phyloP scores from a whole-genome alignment of 2,888 invertebrate species.

The Noctua comes region DNA sequence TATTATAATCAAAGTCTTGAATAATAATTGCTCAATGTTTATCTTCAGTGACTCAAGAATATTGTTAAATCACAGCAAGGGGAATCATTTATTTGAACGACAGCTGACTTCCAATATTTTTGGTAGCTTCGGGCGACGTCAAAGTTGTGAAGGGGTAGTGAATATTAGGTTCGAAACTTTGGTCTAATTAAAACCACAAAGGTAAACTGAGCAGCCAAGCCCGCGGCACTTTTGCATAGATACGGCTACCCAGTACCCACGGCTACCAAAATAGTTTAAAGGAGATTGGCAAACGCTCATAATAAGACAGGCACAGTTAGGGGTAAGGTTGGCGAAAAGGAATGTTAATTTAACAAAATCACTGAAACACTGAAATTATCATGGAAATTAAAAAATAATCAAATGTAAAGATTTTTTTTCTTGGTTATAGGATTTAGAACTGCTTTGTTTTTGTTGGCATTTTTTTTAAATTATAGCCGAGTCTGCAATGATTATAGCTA shows the following conservation, averaged over 20 bases:
- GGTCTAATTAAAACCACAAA: slow-evolving; percentile 8
- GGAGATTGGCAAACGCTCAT: too few relatives aligned
- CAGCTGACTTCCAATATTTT: slow-evolving; percentile 4
- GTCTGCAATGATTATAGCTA: too few relatives aligned
- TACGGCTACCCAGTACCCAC: not conserved
- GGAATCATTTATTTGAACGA: not conserved
- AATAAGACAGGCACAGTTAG: too few relatives aligned
- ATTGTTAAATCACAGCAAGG: not conserved
- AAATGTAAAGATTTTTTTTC: too few relatives aligned
- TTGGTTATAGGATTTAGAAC: too few relatives aligned
- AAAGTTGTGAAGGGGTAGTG: not conserved
- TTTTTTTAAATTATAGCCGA: too few relatives aligned
- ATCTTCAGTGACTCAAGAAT: not conserved
- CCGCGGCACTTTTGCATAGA: not conserved
- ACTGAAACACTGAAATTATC: too few relatives aligned
- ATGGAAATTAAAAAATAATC: too few relatives aligned
- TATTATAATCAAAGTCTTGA: not conserved
- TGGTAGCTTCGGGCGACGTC: not conserved
- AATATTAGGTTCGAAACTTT: not conserved
- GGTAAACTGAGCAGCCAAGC: not conserved
- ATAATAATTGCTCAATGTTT: not conserved
- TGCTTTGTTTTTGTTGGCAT: too few relatives aligned
- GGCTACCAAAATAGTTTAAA: not conserved
- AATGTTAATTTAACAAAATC: too few relatives aligned
- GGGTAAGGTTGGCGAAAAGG: too few relatives aligned